These are phyloP conservation scores for Cathartes aura DNA, from an alignment of 2,113 vertebrate genomes.

Conservation along the genomic window DNA sequence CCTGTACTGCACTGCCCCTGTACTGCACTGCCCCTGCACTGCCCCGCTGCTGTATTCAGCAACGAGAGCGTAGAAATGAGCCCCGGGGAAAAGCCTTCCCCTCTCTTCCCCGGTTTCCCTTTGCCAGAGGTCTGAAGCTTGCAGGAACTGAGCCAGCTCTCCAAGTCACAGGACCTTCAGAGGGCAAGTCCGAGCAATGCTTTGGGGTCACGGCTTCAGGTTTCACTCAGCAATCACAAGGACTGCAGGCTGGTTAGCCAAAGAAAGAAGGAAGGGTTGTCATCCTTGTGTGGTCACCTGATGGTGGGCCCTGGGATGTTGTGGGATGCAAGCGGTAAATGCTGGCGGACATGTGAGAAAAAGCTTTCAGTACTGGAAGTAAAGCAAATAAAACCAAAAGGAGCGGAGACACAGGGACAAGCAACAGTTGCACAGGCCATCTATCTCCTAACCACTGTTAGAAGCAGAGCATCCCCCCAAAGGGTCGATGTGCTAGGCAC, in stretches of 20 bases:
- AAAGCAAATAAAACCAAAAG: not conserved
- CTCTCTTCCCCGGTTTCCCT: rapidly evolving
- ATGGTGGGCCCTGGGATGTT: not conserved
- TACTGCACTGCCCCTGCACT: rapidly evolving
- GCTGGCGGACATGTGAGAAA: not conserved
- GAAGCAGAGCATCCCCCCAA: not conserved
- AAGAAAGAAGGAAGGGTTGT: not conserved
- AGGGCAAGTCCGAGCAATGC: rapidly evolving
- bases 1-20: rapidly evolving
- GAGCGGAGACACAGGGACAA: not conserved
- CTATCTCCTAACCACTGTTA: not conserved
- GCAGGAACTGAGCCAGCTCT: rapidly evolving
- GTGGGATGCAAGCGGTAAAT: not conserved
- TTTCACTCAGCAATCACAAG: not conserved
- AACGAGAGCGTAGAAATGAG: rapidly evolving
- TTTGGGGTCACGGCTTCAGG: not conserved
- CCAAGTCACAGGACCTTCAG: rapidly evolving
- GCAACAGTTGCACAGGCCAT: not conserved
- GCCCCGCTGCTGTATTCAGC: not conserved
- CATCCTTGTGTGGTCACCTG: not conserved
- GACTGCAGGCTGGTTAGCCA: not conserved
- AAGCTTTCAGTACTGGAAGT: not conserved
- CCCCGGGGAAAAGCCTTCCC: not conserved
- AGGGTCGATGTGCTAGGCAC: rapidly evolving
- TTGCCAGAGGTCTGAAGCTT: rapidly evolving